A percentile compares a stretch with the other conserved stretches of the same genome.
These are phyloP conservation scores for Chamaea fasciata DNA, from an alignment of 2,113 vertebrate genomes.

Conservation along the genomic window DNA sequence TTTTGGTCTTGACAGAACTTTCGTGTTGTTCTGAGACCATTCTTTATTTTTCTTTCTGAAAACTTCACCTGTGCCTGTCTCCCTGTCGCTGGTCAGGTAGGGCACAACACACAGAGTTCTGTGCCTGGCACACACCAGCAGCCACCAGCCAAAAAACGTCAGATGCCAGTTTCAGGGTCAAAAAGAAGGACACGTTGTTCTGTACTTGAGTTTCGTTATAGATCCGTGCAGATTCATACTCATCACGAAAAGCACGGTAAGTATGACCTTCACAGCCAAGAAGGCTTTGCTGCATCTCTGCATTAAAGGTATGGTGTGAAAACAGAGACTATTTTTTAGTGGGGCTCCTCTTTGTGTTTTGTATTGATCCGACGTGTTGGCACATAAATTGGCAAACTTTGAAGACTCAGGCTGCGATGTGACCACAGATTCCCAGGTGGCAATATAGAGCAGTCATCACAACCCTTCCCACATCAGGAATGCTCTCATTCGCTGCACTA, in stretches of 20 bases:
- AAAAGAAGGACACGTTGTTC: background rate
- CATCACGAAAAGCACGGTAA: background rate
- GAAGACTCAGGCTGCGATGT: background rate
- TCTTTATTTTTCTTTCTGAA: background rate
- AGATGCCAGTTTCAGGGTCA: background rate
- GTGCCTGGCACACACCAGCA: background rate
- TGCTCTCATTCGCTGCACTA: background rate
- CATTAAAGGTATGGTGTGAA: background rate
- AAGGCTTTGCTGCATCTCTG: background rate
- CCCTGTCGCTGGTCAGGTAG: background rate
- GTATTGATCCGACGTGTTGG: rapidly evolving
- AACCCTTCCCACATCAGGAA: background rate
- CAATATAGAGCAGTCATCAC: background rate
- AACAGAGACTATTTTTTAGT: background rate
- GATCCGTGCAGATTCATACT: background rate
- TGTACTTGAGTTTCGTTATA: background rate
- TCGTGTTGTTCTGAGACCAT: background rate
- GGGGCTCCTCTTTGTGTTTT: background rate
- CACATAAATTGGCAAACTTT: background rate
- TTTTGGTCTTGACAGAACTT: background rate
- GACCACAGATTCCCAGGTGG: background rate
- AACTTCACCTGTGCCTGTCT: background rate
- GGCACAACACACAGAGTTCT: background rate
- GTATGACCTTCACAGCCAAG: background rate
- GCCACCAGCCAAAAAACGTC: background rate